Evolutionary conservation across 2,888 invertebrate species (phyloP), one percentile per base, ranked within the genome.

Genomic region (Dyspetes luteomarginatus): DNA sequence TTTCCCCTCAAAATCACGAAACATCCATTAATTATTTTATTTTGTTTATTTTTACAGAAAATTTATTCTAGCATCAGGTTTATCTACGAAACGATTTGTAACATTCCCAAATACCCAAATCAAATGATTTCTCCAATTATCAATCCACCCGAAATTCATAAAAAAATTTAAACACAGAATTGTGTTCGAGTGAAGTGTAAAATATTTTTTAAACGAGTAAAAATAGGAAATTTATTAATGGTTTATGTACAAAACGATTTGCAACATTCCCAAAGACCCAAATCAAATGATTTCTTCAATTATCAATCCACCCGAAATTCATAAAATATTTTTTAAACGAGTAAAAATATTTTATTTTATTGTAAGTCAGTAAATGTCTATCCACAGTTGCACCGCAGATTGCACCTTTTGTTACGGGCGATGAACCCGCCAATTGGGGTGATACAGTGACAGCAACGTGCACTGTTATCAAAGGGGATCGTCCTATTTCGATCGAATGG

Each of bases 381-480:
- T n/a, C n/a, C n/a, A n/a, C n/a, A 96, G 96, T 94, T 93, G 94
- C 95, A 90, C 96, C 96, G 80, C 94, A 95, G 93, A 94, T 95
- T 89, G 94, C 94, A 87, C 95, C 96, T 85, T 96, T 96, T 92
- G 93, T 94, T 84, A 95, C 96, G 91, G 95, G 95, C 88, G 94
- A 95, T 85, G 94, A 94, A 89, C 94, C 95, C 56, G 93, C 94
- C 82, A 95, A 94, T 90, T 94, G 95, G 77, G 95, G 95, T 77
- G 95, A 95, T 87, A 92, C 92, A 19, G 92, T 93, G 19, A 92
- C 93, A 52, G 92, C 93, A 1, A 91, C 92, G 74, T 95, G 95
- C 91, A 93, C 94, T 64, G 94, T 94, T 55, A 93, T 94, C 84
- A 93, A 94, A 86, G 95, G 96, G 56, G 96, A 96, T 92, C 93